A percentile compares a stretch with the other conserved stretches of the same genome.
phyloP scores from a whole-genome alignment of 2,113 vertebrate species.

The Atlantisia rogersi region DNA sequence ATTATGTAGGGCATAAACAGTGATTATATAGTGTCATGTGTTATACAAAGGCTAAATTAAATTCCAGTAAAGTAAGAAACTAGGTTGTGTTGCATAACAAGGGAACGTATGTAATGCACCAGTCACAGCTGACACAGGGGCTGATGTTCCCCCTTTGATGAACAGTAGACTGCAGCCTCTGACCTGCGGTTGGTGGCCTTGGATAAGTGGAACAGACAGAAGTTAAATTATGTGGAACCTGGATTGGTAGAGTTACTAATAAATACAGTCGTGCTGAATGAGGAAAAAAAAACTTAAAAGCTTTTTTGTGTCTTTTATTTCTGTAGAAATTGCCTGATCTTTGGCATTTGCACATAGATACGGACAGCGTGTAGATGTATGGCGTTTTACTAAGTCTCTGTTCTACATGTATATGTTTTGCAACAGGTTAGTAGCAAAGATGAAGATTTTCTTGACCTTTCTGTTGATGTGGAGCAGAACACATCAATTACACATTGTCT shows the following conservation, averaged over 20 bases:
- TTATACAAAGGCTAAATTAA: background rate
- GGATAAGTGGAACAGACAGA: background rate
- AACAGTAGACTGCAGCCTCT: background rate
- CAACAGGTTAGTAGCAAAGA: slow-evolving; percentile 98
- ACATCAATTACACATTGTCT: slow-evolving; percentile 98
- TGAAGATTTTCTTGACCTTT: slow-evolving; percentile 98
- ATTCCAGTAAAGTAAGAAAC: background rate
- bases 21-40: background rate
- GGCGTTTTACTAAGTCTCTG: background rate
- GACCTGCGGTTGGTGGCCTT: background rate
- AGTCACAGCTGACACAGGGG: background rate
- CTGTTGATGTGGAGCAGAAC: slow-evolving; percentile 98
- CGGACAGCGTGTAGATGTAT: background rate
- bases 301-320: background rate
- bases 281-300: background rate
- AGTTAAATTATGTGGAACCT: background rate
- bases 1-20: background rate
- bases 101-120: background rate
- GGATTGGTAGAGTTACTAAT: background rate
- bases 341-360: background rate
- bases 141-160: background rate
- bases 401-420: slow-evolving; percentile 21
- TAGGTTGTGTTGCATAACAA: background rate
- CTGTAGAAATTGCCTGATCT: background rate
- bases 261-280: background rate